Evolutionary conservation across 2,113 vertebrate species (phyloP), one percentile per base, ranked within the genome.

Genomic region (Colaptes auratus): DNA sequence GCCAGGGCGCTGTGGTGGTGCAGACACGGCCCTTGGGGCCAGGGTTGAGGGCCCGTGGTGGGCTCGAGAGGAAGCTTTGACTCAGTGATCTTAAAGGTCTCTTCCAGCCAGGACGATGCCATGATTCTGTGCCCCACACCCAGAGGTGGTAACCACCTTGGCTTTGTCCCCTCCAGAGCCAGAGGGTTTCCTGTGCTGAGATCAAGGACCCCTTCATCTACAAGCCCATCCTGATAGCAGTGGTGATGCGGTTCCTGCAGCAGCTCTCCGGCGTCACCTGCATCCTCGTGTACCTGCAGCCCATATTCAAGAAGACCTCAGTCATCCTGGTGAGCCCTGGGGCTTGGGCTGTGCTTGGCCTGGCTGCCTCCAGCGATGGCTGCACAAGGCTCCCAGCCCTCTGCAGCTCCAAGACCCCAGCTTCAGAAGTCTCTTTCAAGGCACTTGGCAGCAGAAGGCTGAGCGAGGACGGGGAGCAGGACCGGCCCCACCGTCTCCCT

Each of bases 181-280:
- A 17, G 23, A 79, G 5, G 19, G 30, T 98, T 77, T 97, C 98
- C 3, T 98, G 97, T 96, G 93, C 97, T 0, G 98, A 99, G 93
- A 97, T 98, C 85, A 96, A 64, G 71, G 98, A 95, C 6, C 98
- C 99, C 2, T 94, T 96, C 67, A 96, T 98, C 89, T 99, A 98
- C 97, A 98, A 98, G 39, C 99, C 99, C 33, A 97, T 99, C 63
- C 12, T 97, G 36, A 99, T 99, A 4, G 97, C 99, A 0, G 89
- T 98, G 69, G 88, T 88, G 64, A 99, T 99, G 99, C 98, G 99
- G 79, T 98, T 99, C 92, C 98, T 99, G 88, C 99, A 99, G 96
- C 99, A 99, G 97, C 98, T 99, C 96, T 98, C 98, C 0, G 99
- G 99, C 7, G 98, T 99, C 95, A 99, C 99, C 3, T 99, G 99